Conservation (phyloP, 2,797 vertebrate species). For the Zalophus californianus region DNA sequence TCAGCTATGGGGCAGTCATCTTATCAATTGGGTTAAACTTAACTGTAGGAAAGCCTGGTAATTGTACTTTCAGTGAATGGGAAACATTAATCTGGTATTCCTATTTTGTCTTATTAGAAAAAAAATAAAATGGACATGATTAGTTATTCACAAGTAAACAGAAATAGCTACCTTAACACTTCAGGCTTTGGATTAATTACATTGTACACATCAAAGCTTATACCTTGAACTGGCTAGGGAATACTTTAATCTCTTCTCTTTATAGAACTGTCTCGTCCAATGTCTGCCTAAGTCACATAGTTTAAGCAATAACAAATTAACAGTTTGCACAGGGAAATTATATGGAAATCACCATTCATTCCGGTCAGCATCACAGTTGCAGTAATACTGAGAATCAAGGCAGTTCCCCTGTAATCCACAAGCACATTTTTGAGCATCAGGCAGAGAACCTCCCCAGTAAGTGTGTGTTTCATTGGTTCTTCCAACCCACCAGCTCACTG, state of each 20-base stretch:
- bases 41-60: not conserved
- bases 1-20: not conserved
- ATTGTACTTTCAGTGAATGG: not conserved
- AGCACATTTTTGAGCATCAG: conserved; percentile 91
- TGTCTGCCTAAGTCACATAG: not conserved
- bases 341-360: conserved; percentile 90
- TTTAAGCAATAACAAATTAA: not conserved
- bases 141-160: not conserved
- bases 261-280: not conserved
- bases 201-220: not conserved
- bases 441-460: conserved; percentile 94
- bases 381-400: conserved; percentile 92
- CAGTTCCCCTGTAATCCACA: conserved; percentile 94
- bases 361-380: conserved; percentile 95
- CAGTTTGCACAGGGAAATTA: conserved; percentile 64
- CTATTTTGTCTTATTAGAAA: not conserved
- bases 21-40: not conserved
- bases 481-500: conserved; percentile 95
- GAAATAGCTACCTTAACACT: not conserved
- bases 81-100: not conserved
- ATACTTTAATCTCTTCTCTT: not conserved
- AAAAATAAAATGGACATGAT: not conserved
- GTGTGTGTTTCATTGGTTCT: conserved; percentile 91
- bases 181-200: not conserved
- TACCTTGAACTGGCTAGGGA: not conserved